phyloP scores from a whole-genome alignment of 2,113 vertebrate species.

The Aythya baeri region DNA sequence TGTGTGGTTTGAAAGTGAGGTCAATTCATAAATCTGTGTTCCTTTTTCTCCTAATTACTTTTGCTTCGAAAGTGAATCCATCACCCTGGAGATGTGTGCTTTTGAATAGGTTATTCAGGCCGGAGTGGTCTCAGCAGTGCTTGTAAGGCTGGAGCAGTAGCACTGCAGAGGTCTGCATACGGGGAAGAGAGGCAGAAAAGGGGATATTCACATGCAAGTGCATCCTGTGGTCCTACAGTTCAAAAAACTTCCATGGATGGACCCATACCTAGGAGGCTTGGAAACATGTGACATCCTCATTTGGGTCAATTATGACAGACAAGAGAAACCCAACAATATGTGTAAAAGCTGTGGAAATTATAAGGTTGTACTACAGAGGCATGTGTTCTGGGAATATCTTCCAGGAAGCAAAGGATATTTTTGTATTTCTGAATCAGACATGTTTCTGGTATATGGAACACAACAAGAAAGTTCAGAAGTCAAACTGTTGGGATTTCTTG shows the following conservation, averaged over 20 bases:
- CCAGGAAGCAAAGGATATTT: background rate
- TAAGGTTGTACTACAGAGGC: background rate
- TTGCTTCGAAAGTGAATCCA: background rate
- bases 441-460: background rate
- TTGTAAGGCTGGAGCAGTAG: background rate
- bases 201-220: background rate
- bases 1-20: background rate
- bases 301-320: background rate
- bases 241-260: background rate
- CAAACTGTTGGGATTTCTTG: background rate
- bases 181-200: background rate
- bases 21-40: rapidly evolving
- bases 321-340: background rate
- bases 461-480: background rate
- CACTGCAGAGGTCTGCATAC: background rate
- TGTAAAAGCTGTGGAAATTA: background rate
- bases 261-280: background rate
- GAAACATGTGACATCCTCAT: background rate
- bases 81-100: background rate
- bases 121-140: background rate
- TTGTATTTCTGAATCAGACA: background rate
- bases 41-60: background rate
- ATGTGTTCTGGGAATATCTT: background rate
- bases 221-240: background rate
- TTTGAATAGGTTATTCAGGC: background rate